Percentiles rank a stretch among this genome's conserved stretches.
Conservation (phyloP, 1,140 invertebrate species). For the Bombyx mandarina region DNA sequence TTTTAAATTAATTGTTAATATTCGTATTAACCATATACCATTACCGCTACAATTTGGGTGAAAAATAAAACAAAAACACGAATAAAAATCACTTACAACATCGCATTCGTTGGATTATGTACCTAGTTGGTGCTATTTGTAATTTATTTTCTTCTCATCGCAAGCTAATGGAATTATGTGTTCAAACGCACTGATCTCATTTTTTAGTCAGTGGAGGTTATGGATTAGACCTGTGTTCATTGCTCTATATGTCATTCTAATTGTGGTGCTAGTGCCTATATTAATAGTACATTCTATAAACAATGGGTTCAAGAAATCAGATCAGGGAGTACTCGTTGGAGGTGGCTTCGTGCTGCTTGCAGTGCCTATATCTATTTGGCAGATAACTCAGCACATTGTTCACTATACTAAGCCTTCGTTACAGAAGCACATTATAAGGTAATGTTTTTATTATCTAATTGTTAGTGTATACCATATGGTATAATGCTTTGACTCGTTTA, state of each 20-base stretch:
- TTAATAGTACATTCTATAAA: conserved; percentile 79
- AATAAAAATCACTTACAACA: no score
- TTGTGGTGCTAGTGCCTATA: conserved; percentile 87
- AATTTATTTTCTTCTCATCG: no score
- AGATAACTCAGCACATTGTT: conserved; percentile 94
- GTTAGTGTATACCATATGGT: neutral
- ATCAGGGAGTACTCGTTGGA: conserved; percentile 86
- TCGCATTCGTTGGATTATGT: no score
- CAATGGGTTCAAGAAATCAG: conserved; percentile 79
- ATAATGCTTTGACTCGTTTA: no score
- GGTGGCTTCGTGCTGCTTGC: conserved; percentile 92
- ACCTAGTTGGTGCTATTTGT: no score
- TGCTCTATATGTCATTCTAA: conserved; percentile 82
- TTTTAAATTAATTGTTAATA: no score
- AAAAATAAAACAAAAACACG: no score
- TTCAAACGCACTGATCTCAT: conserved; percentile 37
- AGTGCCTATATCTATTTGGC: conserved; percentile 93
- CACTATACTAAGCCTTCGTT: conserved; percentile 94
- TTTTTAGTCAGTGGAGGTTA: conserved; percentile 83
- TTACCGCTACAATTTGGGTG: no score
- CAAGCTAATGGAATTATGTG: conserved; percentile 29
- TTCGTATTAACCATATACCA: no score
- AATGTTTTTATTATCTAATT: conserved; percentile 14
- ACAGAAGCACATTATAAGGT: conserved; percentile 96
- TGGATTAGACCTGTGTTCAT: conserved; percentile 92